Base-by-base conservation (phyloP, 2,888 invertebrate genomes). In the Tipula helvola region DNA sequence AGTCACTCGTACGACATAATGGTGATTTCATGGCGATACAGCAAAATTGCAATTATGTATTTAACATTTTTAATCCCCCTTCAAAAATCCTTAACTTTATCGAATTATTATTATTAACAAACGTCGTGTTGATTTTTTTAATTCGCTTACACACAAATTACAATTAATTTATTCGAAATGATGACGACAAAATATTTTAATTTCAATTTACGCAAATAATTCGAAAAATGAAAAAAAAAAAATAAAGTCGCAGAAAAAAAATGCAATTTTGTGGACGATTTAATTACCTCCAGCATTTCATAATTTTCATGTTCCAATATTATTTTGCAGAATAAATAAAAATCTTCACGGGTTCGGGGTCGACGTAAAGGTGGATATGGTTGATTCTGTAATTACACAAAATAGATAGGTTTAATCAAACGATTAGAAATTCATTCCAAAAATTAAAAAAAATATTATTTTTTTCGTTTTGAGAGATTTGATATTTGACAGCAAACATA, bases 231-330 rank as follows among this genome's bases (percentile, higher is more conserved):
- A 85, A 44, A 44, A 44, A 18, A 18, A 10, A 85, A n/a, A 41
- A 42, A 28, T 16, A n/a, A 85, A 71, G 28, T 71, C 71, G 71
- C 28, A 10, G 28, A 86, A 86, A 47, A 39, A 39, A 28, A 7
- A 36, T 13, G 18, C 36, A 57, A n/a, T 57, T 71, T 13, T 36
- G 13, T 71, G 39, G 71, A 71, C 28, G 71, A 28, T 47, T 44
- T 71, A 86, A 88, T 88, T 88, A 92, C 92, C 89, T 92, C 91
- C 88, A 89, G 89, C 52, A 89, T 88, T 88, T 91, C 91, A 88
- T 92, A 92, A 87, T 92, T 91, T 88, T 92, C 92, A 89, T 92
- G 91, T 83, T 91, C 91, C 87, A 92, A 89, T 86, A 92, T 91
- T 88, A 90, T 90, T 87, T 91, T 90, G 89, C 92, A 92, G 88